Conservation (phyloP, 2,113 vertebrate genomes). For the Vulpes lagopus region DNA sequence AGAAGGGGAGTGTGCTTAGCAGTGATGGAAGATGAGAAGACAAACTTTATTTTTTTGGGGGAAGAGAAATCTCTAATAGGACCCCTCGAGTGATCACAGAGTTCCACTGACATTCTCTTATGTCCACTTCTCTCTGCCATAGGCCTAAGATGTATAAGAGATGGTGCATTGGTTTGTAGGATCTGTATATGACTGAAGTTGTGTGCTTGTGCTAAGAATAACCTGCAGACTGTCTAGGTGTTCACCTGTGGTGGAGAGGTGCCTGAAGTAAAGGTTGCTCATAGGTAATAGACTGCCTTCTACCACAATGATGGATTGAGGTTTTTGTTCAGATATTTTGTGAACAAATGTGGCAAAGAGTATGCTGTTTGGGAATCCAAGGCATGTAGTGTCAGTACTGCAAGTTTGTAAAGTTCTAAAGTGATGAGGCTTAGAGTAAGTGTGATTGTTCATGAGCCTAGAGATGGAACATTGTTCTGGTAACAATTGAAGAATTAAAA, state of each 20-base stretch:
- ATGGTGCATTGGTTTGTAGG: not conserved
- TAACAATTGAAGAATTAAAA: not conserved
- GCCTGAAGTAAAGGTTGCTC: not conserved
- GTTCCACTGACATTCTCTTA: not conserved
- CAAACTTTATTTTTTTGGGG: no score
- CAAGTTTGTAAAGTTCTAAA: not conserved
- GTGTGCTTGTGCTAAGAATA: not conserved
- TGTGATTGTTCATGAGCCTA: not conserved
- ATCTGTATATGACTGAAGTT: not conserved
- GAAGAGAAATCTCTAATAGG: not conserved
- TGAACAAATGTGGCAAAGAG: not conserved
- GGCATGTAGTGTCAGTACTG: not conserved
- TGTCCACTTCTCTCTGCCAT: not conserved
- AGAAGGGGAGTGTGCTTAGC: not conserved
- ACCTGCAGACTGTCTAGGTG: not conserved
- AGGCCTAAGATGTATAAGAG: not conserved
- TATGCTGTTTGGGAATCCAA: not conserved
- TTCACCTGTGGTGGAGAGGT: not conserved
- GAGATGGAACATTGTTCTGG: not conserved
- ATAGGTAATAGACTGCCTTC: not conserved
- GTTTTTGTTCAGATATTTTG: slow-evolving; percentile 8
- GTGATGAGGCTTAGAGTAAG: not conserved
- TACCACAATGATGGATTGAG: not conserved
- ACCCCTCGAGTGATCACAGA: not conserved
- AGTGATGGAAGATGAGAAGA: not conserved